Evolutionary conservation across 1,140 invertebrate species (phyloP), one percentile per base, ranked within the genome.

Genomic region (Drosophila mojavensis): DNA sequence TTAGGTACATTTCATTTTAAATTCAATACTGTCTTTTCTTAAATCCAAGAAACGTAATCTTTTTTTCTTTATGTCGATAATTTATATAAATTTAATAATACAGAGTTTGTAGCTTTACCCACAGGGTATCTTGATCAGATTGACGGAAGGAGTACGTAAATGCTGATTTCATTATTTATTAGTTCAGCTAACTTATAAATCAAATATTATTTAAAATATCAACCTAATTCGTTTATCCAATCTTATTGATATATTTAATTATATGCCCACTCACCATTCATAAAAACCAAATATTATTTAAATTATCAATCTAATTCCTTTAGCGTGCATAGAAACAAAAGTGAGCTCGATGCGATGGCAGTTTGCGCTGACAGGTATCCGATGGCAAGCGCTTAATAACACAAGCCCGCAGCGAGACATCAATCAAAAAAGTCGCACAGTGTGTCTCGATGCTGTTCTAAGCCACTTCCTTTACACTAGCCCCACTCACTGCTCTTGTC

Each of bases 341-440:
- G 36, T 11, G 30, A 54, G 11, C 41, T 69, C 65, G 47, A 33
- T 54, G 47, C 47, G 50, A n/a, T 53, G 64, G 3, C 66, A 69
- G 72, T 43, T 69, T 43, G 65, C 45, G 17, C 0, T 69, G 72
- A 59, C 60, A 75, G 72, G 66, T 64, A 48, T 33, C 41, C 28
- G 1, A n/a, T 54, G 70, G 28, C 55, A 66, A 50, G 45, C 65
- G 58, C 65, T 69, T 69, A 74, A 62, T 69, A 74, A 62, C 58
- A 33, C 41, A 51, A 56, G 61, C 20, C 51, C 65, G 28, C 56
- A 41, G 45, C 65, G 71, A 45, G 28, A 51, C 58, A 74, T 74
- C 71, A 74, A 74, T 74, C 71, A 74, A 74, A 73, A 60, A 74
- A 62, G 65, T 63, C 63, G 9, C 70, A 67, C 30, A 17, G 30